These are phyloP conservation scores for Sebastes cheni DNA, from an alignment of 2,797 vertebrate species.

Conservation along the genomic window DNA sequence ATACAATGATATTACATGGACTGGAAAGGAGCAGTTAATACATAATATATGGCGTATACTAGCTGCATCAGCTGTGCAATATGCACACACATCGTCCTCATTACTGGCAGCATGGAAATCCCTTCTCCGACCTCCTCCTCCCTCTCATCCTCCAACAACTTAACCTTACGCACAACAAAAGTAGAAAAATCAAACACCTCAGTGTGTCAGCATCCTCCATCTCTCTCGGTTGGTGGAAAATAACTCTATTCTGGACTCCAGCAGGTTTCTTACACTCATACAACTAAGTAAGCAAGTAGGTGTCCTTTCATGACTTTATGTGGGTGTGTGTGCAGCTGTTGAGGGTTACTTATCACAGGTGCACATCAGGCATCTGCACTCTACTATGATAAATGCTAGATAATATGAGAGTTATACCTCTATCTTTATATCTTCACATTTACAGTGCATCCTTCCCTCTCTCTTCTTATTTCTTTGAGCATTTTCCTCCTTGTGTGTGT, in stretches of 20 bases:
- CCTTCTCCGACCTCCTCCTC: background rate
- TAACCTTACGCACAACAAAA: background rate
- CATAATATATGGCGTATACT: background rate
- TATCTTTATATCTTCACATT: background rate
- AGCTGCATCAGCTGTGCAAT: background rate
- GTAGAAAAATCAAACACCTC: background rate
- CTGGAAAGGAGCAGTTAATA: background rate
- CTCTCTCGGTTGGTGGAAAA: constrained; percentile 1
- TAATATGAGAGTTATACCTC: constrained; percentile 39
- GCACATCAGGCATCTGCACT: constrained; percentile 30
- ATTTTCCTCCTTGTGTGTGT: background rate
- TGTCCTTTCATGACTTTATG: background rate
- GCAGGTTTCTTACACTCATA: background rate
- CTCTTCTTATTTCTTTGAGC: background rate
- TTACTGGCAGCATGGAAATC: background rate
- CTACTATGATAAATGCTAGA: constrained; percentile 56
- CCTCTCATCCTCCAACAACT: background rate
- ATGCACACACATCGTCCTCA: background rate
- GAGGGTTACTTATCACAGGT: constrained; percentile 43
- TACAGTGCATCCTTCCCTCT: background rate
- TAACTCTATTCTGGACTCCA: background rate
- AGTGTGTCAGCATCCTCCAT: background rate
- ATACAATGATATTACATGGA: background rate
- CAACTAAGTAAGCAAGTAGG: background rate
- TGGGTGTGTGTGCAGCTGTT: background rate